A percentile compares a stretch with the other conserved stretches of the same genome.
Evolutionary conservation across 2,797 vertebrate species (phyloP).

Genomic region (Siniperca undulata): DNA sequence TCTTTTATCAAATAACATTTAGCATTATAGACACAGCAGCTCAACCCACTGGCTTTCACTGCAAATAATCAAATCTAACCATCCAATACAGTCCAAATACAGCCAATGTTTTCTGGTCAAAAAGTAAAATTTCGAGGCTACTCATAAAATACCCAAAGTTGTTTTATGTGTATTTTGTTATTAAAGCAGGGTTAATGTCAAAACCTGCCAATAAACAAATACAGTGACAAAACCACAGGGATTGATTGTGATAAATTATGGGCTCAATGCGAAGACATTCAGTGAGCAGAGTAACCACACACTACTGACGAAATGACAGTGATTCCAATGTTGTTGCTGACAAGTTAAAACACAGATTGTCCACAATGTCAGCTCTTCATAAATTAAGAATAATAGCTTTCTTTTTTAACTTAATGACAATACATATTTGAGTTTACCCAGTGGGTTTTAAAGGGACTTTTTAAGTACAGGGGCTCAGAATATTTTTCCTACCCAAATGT

Average conservation of each 20-base stretch:
- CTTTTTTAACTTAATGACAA: constrained; percentile 18
- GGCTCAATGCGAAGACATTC: constrained; percentile 5
- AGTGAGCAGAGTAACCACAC: constrained; percentile 17
- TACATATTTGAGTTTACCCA: constrained; percentile 9
- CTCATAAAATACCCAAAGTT: neutral
- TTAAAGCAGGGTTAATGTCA: neutral
- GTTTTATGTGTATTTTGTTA: constrained; percentile 1
- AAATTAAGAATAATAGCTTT: constrained; percentile 22
- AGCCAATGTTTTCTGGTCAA: neutral
- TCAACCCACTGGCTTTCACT: neutral
- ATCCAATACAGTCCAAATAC: neutral
- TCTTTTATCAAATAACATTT: neutral
- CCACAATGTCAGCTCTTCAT: constrained; percentile 24
- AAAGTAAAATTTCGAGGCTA: neutral
- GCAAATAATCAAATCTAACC: neutral
- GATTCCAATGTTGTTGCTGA: constrained; percentile 18
- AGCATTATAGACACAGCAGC: neutral
- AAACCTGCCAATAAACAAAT: neutral
- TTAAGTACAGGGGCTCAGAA: neutral
- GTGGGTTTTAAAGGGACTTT: constrained; percentile 17
- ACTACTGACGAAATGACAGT: constrained; percentile 8
- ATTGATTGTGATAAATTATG: constrained; percentile 8
- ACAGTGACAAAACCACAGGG: neutral
- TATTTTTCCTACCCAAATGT: constrained; percentile 3
- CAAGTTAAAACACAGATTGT: constrained; percentile 20